Base-by-base conservation (phyloP, 2,797 vertebrate genomes). In the Coendou prehensilis region DNA sequence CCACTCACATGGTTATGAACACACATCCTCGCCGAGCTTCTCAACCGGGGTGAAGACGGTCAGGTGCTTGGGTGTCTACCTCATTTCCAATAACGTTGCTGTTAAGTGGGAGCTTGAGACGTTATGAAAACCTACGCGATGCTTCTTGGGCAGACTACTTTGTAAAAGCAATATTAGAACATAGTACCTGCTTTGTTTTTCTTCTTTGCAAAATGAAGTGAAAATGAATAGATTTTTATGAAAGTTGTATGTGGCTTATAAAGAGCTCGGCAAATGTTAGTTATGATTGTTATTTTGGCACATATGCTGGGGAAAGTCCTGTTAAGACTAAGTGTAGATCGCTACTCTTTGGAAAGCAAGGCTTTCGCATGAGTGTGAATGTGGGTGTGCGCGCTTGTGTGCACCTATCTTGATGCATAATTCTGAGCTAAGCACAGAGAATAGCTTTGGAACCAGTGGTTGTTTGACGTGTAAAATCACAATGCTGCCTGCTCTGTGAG, bases 61-160 rank as follows among this genome's bases (percentile, higher is more conserved):
- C 50, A 47, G 17, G 28, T 18, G 3, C 6, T 9, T 4, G 89
- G 81, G 88, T 10, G 17, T 64, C 28, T 57, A 9, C 91, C 28
- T 79, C 15, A 0, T 52, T 94, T 93, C 75, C 93, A 95, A 85
- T 73, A 83, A 37, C 37, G 50, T n/a, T 93, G 71, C 47, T 89
- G 17, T 52, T 13, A 18, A 82, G 73, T 54, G 71, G 73, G 14
- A 85, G 30, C 18, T 79, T 8, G 93, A 88, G 50, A 61, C 23
- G 14, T 50, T 73, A 47, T 56, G 2, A 50, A 63, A 64, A 45
- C 33, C 47, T 22, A 54, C 5, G 2, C 30, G 18, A 61, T 45
- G 64, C 13, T 80, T 87, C 37, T 13, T 28, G 33, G 1, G 5
- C 0, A 9, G 75, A 64, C 41, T 26, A 41, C 69, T 75, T 86